Evolutionary conservation across 2,888 invertebrate genomes (phyloP).

Genomic region (Platyscelio sp.): DNA sequence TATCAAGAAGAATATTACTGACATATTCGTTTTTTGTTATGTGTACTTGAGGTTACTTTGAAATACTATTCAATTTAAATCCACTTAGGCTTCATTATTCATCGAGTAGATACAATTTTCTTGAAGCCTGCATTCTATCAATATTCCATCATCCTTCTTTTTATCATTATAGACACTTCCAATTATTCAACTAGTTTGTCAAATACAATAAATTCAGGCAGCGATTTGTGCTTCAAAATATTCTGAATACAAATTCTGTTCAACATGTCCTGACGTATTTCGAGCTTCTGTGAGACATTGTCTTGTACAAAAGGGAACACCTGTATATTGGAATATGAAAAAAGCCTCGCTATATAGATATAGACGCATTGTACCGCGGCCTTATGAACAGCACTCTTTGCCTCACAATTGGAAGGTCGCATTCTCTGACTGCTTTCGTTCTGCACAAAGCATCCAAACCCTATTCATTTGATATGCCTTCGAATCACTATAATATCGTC

Average conservation of each 20-base stretch:
- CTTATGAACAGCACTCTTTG: conserved; percentile 62
- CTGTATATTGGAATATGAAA: conserved; percentile 63
- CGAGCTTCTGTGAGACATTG: conserved; percentile 61
- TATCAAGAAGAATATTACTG: too few relatives aligned
- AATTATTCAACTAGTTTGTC: conserved; percentile 60
- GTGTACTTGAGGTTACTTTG: background rate
- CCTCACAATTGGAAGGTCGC: conserved; percentile 59
- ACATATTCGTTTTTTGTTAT: background rate
- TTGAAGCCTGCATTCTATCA: background rate
- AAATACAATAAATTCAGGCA: conserved; percentile 52
- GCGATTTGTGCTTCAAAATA: conserved; percentile 48
- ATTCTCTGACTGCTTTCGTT: conserved; percentile 61
- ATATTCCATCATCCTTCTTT: conserved; percentile 21
- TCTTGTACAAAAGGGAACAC: conserved; percentile 58
- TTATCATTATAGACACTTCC: conserved; percentile 34
- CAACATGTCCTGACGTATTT: conserved; percentile 54
- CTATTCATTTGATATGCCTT: conserved; percentile 65
- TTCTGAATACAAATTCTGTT: conserved; percentile 45
- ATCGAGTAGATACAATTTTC: conserved; percentile 27
- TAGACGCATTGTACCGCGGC: conserved; percentile 51
- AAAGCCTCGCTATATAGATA: conserved; percentile 58
- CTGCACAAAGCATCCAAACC: conserved; percentile 57
- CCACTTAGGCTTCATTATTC: conserved; percentile 14
- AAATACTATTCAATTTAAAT: conserved; percentile 1
- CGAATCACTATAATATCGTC: conserved; percentile 52